Base-by-base conservation (phyloP, 2,888 invertebrate genomes). In the Aplocera efformata region DNA sequence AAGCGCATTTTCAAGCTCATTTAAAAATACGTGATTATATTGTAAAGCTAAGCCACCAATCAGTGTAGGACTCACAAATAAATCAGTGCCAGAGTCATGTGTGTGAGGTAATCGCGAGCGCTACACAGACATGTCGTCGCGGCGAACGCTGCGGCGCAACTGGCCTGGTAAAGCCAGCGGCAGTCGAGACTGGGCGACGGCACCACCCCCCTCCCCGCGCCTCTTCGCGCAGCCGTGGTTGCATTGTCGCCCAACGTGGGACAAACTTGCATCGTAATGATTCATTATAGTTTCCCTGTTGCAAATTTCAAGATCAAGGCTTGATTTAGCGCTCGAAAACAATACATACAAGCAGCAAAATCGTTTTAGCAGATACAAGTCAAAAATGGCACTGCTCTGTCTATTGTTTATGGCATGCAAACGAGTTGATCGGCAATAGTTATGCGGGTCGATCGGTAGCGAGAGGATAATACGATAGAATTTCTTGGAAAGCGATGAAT, bases 121-220 rank as follows among this genome's bases (percentile, higher is more conserved):
- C 65, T 42, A 55, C 50, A 56, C 62, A 63, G 42, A 73, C 77
- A 71, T 69, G 58, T 58, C 65, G 62, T 55, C 75, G 67, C 72
- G 72, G 57, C 71, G 60, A 63, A 61, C 70, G 74, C 77, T 77
- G 81, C 77, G 75, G 73, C 85, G 82, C 80, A 78, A 86, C 86
- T 86, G 77, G 50, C 51, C 29, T 10, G 9, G 23, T 13, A 38
- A 47, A 30, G 44, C 48, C 53, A 39, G 44, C 48, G n/a, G 5
- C 3, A 17, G 13, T 17, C 5, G 58, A 72, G 75, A 72, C 70
- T 52, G 60, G 57, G 59, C 43, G 67, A 32, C 66, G 50, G 45
- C 55, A 42, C 44, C 40, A 53, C 50, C 53, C 44, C 42, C 40
- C 17, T 42, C 39, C 22, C 35, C 43, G 40, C 44, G 10, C 34